These are phyloP conservation scores for Corythoichthys intestinalis DNA, from an alignment of 2,113 vertebrate species.

Conservation along the genomic window DNA sequence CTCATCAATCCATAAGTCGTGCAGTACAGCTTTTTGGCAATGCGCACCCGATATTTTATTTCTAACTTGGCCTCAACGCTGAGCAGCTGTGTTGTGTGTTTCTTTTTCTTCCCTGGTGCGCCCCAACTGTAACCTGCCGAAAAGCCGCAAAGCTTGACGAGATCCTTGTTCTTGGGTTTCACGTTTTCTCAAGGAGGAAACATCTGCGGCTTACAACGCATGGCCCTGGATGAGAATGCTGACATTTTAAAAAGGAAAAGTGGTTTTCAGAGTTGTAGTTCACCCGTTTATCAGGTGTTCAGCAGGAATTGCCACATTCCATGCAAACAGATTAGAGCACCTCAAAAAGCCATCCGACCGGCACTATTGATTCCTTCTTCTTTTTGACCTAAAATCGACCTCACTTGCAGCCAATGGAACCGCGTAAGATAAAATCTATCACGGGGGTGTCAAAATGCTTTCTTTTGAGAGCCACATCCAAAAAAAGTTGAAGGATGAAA, in stretches of 20 bases:
- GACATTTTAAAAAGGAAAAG: not conserved
- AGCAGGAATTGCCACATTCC: conserved; percentile 54
- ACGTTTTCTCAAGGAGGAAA: conserved; percentile 16
- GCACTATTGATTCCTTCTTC: no score
- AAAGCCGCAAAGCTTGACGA: conserved; percentile 22
- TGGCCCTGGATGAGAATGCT: conserved; percentile 1
- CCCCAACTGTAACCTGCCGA: conserved; percentile 34
- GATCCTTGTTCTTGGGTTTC: conserved; percentile 16
- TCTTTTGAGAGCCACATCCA: no score
- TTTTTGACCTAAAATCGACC: not conserved
- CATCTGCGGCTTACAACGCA: not conserved
- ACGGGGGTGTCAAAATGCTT: no score
- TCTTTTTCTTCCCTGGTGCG: conserved; percentile 11
- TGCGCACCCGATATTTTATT: conserved; percentile 34
- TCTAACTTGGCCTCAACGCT: conserved; percentile 39
- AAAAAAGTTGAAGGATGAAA: no score
- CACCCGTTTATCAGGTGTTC: not conserved
- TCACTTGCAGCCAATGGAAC: not conserved
- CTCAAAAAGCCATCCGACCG: not conserved
- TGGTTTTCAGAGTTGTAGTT: not conserved
- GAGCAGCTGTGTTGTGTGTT: conserved; percentile 51
- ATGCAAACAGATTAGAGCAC: not conserved
- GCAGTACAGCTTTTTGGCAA: conserved; percentile 53
- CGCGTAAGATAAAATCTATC: no score
- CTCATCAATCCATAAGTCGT: conserved; percentile 49